Conservation (phyloP, 2,113 vertebrate genomes). For the Cynoglossus semilaevis region DNA sequence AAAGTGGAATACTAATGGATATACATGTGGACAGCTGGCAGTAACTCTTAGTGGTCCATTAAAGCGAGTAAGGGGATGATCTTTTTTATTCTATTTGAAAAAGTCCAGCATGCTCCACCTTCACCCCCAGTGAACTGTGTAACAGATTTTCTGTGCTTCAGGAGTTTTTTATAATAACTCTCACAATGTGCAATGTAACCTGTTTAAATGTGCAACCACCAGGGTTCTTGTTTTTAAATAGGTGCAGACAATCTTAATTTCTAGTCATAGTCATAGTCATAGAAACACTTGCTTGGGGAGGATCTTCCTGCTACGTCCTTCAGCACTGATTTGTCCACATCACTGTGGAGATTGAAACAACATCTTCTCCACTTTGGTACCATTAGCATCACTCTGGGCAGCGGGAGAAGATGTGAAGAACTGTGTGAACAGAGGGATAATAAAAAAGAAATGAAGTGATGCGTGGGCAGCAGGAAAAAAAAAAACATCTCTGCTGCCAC, state of each 20-base stretch:
- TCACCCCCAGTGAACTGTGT: no score
- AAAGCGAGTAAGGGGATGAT: no score
- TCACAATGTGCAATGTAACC: no score
- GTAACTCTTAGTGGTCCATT: no score
- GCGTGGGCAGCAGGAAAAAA: constrained; percentile 62
- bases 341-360: constrained; percentile 11
- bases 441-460: constrained; percentile 54
- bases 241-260: constrained; percentile 5
- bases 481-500: constrained; percentile 56
- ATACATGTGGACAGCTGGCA: no score
- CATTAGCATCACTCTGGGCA: constrained; percentile 40
- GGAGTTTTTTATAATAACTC: no score
- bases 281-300: constrained; percentile 17
- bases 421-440: constrained; percentile 27
- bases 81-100: no score
- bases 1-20: no score
- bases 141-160: no score
- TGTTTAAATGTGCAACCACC: background rate
- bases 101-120: no score
- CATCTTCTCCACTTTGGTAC: constrained; percentile 22
- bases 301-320: constrained; percentile 20
- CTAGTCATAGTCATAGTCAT: constrained; percentile 15
- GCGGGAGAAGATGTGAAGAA: constrained; percentile 36
- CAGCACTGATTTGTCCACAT: constrained; percentile 19
- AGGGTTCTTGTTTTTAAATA: constrained; percentile 1